Conservation (phyloP, 2,797 vertebrate species). For the Coendou prehensilis region DNA sequence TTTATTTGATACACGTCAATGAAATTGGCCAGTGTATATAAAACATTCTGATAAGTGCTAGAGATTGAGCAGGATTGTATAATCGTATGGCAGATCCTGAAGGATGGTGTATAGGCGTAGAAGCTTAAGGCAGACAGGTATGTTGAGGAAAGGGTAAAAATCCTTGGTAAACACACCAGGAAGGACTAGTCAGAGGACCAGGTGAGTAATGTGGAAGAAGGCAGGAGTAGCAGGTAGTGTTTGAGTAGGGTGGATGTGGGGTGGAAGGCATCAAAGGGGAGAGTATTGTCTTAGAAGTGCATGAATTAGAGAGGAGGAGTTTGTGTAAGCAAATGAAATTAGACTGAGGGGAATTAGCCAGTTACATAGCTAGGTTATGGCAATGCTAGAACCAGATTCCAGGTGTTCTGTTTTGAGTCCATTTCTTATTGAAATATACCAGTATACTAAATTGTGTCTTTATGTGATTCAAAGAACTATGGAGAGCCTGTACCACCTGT, state of each 20-base stretch:
- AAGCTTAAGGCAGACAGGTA: background rate
- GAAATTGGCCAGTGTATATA: background rate
- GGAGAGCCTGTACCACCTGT: background rate
- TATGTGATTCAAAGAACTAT: background rate
- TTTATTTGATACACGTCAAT: background rate
- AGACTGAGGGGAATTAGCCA: background rate
- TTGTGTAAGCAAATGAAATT: background rate
- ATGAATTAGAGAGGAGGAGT: slow-evolving; percentile 11
- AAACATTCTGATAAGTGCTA: background rate
- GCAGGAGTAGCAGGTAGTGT: background rate
- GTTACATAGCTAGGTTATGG: background rate
- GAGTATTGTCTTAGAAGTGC: background rate
- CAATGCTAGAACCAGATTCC: background rate
- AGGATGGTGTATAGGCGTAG: background rate
- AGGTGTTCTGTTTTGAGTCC: background rate
- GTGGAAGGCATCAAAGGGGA: background rate
- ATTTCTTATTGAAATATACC: background rate
- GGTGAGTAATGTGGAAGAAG: background rate
- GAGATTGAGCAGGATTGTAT: background rate
- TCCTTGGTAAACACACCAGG: background rate
- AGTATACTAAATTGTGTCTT: background rate
- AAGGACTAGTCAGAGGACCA: background rate
- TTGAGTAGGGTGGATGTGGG: background rate
- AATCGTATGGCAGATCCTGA: background rate
- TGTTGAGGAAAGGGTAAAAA: background rate